Conservation (phyloP, 1,140 invertebrate species). For the Drosophila erecta region DNA sequence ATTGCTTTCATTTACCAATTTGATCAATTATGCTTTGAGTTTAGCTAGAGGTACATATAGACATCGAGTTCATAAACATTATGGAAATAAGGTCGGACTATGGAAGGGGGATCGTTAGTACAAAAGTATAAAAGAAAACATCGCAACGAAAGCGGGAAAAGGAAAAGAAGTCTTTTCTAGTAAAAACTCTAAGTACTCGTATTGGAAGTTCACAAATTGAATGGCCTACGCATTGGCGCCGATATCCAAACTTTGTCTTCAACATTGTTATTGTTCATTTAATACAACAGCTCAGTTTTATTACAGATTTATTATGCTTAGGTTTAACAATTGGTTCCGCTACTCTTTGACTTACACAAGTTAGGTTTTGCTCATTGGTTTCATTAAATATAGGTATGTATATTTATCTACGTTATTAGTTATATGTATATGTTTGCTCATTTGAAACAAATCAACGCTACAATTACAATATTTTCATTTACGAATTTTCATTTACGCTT, state of each 20-base stretch:
- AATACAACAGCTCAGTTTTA: slow-evolving; percentile 76
- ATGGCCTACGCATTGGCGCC: slow-evolving; percentile 28
- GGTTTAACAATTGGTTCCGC: slow-evolving; percentile 82
- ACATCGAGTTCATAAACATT: slow-evolving; percentile 16
- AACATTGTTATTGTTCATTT: slow-evolving; percentile 76
- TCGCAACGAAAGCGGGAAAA: slow-evolving; percentile 44
- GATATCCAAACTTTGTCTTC: slow-evolving; percentile 26
- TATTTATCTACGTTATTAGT: slow-evolving; percentile 71
- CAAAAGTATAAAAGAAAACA: slow-evolving; percentile 78
- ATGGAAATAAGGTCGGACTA: slow-evolving; percentile 42
- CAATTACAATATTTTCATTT: slow-evolving; percentile 63
- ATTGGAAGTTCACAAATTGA: slow-evolving; percentile 29
- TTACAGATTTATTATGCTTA: slow-evolving; percentile 64
- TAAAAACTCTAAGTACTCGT: slow-evolving; percentile 8
- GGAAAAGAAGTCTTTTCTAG: slow-evolving; percentile 3
- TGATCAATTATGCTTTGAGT: slow-evolving; percentile 62
- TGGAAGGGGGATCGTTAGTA: slow-evolving; percentile 50
- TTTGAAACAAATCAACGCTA: slow-evolving; percentile 70
- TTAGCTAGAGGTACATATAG: slow-evolving; percentile 60
- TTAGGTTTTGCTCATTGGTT: slow-evolving; percentile 50
- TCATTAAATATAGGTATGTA: slow-evolving; percentile 51
- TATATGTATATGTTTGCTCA: slow-evolving; percentile 52
- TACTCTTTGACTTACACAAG: slow-evolving; percentile 67
- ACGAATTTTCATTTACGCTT: slow-evolving; percentile 39
- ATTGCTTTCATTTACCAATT: slow-evolving; percentile 53